A percentile compares a stretch with the other conserved stretches of the same genome.
Evolutionary conservation across 2,888 invertebrate species (phyloP).

Genomic region (Automeris io): DNA sequence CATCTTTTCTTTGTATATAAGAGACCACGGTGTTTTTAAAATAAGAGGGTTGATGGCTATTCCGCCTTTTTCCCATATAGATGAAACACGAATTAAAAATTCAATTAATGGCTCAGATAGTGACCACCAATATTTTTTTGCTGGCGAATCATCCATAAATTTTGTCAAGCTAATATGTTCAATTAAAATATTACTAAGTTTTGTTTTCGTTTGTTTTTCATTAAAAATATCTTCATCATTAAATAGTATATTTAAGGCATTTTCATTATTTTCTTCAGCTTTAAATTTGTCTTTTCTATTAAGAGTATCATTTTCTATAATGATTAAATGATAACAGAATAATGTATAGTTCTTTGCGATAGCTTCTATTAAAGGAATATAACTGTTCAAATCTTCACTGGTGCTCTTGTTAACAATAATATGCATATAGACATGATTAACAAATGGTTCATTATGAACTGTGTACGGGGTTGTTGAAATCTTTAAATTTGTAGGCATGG

Average conservation of each 20-base stretch:
- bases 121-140: constrained; percentile 44
- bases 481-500: constrained; percentile 20
- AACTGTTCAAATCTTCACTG: constrained; percentile 36
- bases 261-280: constrained; percentile 46
- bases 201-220: constrained; percentile 15
- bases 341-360: constrained; percentile 41
- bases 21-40: constrained; percentile 39
- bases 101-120: constrained; percentile 43
- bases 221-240: constrained; percentile 20
- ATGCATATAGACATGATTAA: constrained; percentile 49
- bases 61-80: constrained; percentile 66
- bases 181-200: constrained; percentile 31
- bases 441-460: constrained; percentile 7
- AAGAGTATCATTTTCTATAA: constrained; percentile 47
- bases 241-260: constrained; percentile 52
- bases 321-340: constrained; percentile 44
- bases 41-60: constrained; percentile 53
- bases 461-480: constrained; percentile 12
- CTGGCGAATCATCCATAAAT: constrained; percentile 49
- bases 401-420: constrained; percentile 36
- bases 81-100: constrained; percentile 48
- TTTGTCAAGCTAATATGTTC: constrained; percentile 37
- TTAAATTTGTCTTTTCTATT: constrained; percentile 22
- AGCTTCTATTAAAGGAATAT: constrained; percentile 44
- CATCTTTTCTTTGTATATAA: constrained; percentile 45